Base-by-base conservation (phyloP, 2,888 invertebrate species). In the Andrena haemorrhoa region DNA sequence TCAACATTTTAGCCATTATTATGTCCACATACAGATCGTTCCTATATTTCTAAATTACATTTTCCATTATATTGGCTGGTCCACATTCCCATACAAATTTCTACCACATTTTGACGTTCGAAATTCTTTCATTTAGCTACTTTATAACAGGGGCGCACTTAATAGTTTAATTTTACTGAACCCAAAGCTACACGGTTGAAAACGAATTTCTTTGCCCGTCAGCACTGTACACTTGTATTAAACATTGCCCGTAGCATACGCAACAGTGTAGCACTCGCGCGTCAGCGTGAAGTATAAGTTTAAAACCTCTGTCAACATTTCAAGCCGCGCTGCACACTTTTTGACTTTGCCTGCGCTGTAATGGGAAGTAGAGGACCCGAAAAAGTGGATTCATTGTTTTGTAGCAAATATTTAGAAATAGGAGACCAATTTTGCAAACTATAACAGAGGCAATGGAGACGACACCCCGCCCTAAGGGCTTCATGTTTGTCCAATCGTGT, bases 111-210 rank as follows among this genome's bases (percentile, higher is more conserved):
- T 6, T 23, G 23, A 61, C 63, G 63, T 23, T 49, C 20, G 31
- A 33, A 61, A 63, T 31, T 63, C 63, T 61, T 31, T 47, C 31
- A 61, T 53, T 61, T 69, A 23, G 1, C 23, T 23, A 23, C 2
- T 0, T 8, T 8, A 20, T 70, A 69, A 51, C 51, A 16, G 26
- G 33, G 51, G 29, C 7, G 63, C 53, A 63, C 35, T 53, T 69
- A 68, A 61, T 75, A 33, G n/a, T 2, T 75, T 75, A 23, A 75
- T 69, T 63, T 63, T 31, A 20, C n/a, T n/a, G 75, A 1, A 23
- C 71, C 70, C 41, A 71, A 71, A 63, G 31, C 49, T 41, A 16
- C 49, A 23, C 63, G 41, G 31, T 56, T 75, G 56, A 29, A 71
- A 71, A 63, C 60, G 63, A 56, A 75, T 53, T 75, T 35, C 49